Evolutionary conservation across 2,888 invertebrate genomes (phyloP).

Genomic region (Polyommatus icarus): DNA sequence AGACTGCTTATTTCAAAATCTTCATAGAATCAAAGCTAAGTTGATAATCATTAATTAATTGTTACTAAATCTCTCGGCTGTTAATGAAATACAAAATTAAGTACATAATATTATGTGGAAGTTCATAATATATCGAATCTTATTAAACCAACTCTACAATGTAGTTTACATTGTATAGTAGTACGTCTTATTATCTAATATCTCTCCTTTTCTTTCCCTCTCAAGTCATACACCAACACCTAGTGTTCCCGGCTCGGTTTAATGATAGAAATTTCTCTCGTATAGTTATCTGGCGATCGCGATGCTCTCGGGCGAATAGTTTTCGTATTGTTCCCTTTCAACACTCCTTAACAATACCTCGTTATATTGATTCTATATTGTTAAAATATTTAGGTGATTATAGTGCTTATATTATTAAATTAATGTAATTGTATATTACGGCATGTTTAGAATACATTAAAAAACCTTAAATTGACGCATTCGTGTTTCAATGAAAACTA

Average conservation of each 20-base stretch:
- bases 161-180: neutral
- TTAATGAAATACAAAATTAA: no score
- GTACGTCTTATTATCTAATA: neutral
- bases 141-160: neutral
- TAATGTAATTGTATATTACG: neutral
- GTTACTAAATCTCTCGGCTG: no score
- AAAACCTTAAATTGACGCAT: neutral
- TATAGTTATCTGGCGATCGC: constrained; percentile 39
- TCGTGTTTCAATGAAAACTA: no score
- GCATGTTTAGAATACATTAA: neutral
- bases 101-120: neutral
- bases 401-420: neutral
- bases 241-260: constrained; percentile 35
- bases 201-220: neutral
- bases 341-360: constrained; percentile 41
- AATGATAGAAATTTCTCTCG: constrained; percentile 40
- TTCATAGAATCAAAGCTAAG: no score
- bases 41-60: no score
- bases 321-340: constrained; percentile 41
- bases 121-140: neutral
- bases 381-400: constrained; percentile 15
- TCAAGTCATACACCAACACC: constrained; percentile 26
- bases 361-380: constrained; percentile 40
- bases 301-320: constrained; percentile 41
- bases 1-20: no score